phyloP scores from a whole-genome alignment of 2,888 invertebrate species.

The Drosophila stalkeri region DNA sequence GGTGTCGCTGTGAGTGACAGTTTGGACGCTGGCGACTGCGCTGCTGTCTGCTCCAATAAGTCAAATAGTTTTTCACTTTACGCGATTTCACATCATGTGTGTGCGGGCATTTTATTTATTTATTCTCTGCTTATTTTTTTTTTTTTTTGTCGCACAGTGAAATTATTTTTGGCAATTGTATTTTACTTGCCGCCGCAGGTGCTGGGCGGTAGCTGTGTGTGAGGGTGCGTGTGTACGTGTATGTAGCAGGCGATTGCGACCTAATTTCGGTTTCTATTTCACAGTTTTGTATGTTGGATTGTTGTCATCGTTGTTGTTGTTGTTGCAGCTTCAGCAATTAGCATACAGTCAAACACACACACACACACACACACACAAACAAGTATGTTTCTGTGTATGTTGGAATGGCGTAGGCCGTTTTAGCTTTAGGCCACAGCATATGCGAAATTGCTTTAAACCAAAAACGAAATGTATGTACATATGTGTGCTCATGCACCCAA shows the following conservation, averaged over 20 bases:
- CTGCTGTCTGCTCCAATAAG: constrained; percentile 76
- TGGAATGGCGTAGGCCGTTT: constrained; percentile 30
- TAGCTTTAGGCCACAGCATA: constrained; percentile 28
- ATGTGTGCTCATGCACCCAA: not conserved
- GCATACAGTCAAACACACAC: constrained; percentile 38
- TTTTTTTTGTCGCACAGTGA: constrained; percentile 59
- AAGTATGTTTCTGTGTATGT: constrained; percentile 4
- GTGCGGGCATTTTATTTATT: constrained; percentile 16
- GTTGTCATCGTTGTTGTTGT: constrained; percentile 15
- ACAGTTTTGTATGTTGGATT: constrained; percentile 33
- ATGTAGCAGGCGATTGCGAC: constrained; percentile 48
- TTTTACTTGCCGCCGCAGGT: constrained; percentile 51
- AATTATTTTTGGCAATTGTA: constrained; percentile 79
- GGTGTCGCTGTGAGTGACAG: constrained; percentile 61
- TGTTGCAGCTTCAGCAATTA: constrained; percentile 47
- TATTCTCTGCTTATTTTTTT: constrained; percentile 8
- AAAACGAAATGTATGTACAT: constrained; percentile 11
- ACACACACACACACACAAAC: not conserved
- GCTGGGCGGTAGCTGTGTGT: constrained; percentile 10
- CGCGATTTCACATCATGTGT: constrained; percentile 59
- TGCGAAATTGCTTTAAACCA: constrained; percentile 32
- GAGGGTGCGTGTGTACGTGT: not conserved
- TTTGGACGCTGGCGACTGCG: constrained; percentile 46
- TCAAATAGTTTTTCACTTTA: constrained; percentile 75
- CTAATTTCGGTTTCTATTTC: constrained; percentile 65